Conservation (phyloP, 2,888 invertebrate species). For the Herminia tarsipennalis region DNA sequence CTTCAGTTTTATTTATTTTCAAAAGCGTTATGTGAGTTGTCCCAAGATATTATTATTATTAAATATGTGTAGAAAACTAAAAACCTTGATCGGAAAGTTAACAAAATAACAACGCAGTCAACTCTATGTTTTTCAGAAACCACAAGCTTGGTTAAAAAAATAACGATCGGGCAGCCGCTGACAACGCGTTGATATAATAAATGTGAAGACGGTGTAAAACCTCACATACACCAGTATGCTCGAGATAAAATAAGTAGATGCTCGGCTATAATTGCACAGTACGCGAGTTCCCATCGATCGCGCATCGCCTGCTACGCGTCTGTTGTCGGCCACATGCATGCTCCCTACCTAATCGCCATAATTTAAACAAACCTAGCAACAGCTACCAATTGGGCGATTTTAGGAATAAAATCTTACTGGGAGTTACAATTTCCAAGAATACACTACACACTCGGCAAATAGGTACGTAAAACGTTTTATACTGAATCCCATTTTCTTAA, state of each 20-base stretch:
- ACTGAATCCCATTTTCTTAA: constrained; percentile 18
- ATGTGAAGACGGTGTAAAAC: constrained; percentile 49
- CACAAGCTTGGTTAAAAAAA: constrained; percentile 31
- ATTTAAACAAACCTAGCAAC: constrained; percentile 73
- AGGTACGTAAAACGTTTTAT: constrained; percentile 6
- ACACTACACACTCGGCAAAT: constrained; percentile 12
- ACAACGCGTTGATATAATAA: constrained; percentile 58
- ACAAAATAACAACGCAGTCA: constrained; percentile 10
- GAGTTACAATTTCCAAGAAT: constrained; percentile 50
- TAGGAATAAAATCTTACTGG: constrained; percentile 69
- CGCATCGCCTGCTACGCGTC: constrained; percentile 68
- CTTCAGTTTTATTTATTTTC: no score
- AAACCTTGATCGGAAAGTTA: no score
- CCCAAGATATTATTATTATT: no score
- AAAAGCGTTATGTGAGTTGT: no score
- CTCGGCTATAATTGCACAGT: constrained; percentile 59
- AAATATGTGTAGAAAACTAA: no score
- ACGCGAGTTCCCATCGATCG: constrained; percentile 60
- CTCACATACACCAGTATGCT: constrained; percentile 40
- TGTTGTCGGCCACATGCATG: constrained; percentile 73
- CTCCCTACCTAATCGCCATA: constrained; percentile 65
- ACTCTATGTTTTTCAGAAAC: constrained; percentile 22
- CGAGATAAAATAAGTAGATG: constrained; percentile 52
- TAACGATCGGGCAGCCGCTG: constrained; percentile 35
- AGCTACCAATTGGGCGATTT: constrained; percentile 64